Percentiles rank a stretch among this genome's conserved stretches.
Evolutionary conservation across 2,888 invertebrate genomes (phyloP).

Genomic region (Lomographa bimaculata): DNA sequence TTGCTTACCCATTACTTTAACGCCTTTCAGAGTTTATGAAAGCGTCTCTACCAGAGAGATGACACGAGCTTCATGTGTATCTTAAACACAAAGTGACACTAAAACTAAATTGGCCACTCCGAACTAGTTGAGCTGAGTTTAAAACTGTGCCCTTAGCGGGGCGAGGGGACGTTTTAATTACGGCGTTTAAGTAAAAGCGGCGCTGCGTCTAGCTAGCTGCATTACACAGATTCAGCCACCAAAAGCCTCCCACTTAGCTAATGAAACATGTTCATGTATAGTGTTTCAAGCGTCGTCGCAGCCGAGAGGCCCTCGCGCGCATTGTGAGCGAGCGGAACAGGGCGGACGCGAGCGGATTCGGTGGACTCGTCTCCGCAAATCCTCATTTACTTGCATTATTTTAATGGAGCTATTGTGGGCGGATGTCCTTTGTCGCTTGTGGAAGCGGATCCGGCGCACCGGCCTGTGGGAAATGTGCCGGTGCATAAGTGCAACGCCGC

Average conservation of each 20-base stretch:
- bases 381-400: conserved; percentile 84
- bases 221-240: conserved; percentile 82
- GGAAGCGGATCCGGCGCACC: conserved; percentile 64
- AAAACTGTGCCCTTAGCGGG: conserved; percentile 74
- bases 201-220: conserved; percentile 75
- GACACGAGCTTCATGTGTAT: conserved; percentile 45
- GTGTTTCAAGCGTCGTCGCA: conserved; percentile 73
- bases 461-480: conserved; percentile 72
- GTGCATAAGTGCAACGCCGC: conserved; percentile 71
- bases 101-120: conserved; percentile 78
- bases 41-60: conserved; percentile 3
- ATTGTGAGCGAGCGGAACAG: conserved; percentile 64
- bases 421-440: conserved; percentile 78
- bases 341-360: conserved; percentile 65
- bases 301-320: conserved; percentile 49
- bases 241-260: conserved; percentile 84
- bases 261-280: conserved; percentile 84
- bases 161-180: conserved; percentile 77
- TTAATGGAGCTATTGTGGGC: conserved; percentile 83
- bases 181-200: conserved; percentile 81
- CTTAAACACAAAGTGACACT: conserved; percentile 64
- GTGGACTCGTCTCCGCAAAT: conserved; percentile 76
- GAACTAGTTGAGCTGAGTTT: conserved; percentile 76
- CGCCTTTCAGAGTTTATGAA: too few species aligned
- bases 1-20: background rate